phyloP scores from a whole-genome alignment of 2,113 vertebrate species.

The Columba livia region DNA sequence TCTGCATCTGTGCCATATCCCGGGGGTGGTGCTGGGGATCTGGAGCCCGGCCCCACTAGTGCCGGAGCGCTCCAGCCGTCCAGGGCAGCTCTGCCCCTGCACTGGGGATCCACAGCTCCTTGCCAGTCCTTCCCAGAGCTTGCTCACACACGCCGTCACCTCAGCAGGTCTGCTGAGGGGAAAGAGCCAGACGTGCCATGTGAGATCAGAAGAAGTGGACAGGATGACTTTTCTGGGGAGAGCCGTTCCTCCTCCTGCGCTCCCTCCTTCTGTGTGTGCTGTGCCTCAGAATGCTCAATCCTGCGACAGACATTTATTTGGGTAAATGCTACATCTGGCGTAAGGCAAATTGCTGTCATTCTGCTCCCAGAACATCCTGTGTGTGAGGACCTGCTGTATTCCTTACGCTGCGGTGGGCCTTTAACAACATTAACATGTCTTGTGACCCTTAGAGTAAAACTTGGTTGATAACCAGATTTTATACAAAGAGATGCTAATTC shows the following conservation, averaged over 20 bases:
- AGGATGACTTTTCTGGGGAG: background rate
- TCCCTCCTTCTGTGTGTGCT: background rate
- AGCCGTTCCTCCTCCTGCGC: background rate
- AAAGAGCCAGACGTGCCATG: background rate
- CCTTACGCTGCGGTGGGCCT: background rate
- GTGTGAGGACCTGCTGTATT: background rate
- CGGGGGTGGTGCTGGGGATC: background rate
- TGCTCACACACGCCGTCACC: background rate
- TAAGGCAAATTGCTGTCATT: background rate
- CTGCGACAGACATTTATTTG: background rate
- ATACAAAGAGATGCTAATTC: conserved; percentile 53
- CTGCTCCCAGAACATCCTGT: background rate
- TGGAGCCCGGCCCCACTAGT: background rate
- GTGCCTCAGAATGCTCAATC: background rate
- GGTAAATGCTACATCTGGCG: background rate
- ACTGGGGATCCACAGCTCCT: background rate
- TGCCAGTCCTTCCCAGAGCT: background rate
- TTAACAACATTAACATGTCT: background rate
- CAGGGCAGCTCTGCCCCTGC: background rate
- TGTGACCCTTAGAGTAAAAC: conserved; percentile 25
- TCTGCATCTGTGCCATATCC: background rate
- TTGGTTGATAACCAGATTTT: conserved; percentile 30
- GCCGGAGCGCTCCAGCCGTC: background rate
- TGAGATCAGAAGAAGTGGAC: background rate
- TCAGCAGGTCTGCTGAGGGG: background rate